These are phyloP conservation scores for Crossaster papposus DNA, from an alignment of 53 echinoderm and acorn worm genomes.

Conservation along the genomic window DNA sequence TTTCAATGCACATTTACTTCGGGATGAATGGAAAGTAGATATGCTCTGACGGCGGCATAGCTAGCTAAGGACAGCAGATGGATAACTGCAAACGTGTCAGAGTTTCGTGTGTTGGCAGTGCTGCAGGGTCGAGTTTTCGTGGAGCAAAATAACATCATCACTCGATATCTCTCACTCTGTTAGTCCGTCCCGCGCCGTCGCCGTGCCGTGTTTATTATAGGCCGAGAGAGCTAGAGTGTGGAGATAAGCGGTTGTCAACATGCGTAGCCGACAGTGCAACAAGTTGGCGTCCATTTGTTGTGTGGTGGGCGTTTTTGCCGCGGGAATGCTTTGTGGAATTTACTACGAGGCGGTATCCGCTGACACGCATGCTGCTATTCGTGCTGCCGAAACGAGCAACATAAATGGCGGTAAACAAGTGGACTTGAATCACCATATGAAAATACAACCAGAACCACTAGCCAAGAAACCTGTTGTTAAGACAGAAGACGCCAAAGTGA, in stretches of 20 bases:
- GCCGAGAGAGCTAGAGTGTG: too few species aligned
- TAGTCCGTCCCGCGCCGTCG: neutral
- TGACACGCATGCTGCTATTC: neutral
- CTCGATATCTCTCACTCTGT: neutral
- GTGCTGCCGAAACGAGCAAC: neutral
- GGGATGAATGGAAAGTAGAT: conserved; percentile 30
- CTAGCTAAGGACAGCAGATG: neutral
- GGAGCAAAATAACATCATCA: neutral
- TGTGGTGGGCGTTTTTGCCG: conserved; percentile 1
- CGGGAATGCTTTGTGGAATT: conserved; percentile 43
- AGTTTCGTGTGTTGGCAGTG: neutral
- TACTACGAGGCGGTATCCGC: conserved; percentile 25
- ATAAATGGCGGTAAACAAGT: neutral
- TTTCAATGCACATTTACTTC: conserved; percentile 2
- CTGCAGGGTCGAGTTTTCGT: neutral
- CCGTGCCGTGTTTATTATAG: too few species aligned
- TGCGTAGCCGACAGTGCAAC: conserved; percentile 36
- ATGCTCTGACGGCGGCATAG: neutral
- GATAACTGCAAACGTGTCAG: conserved; percentile 44
- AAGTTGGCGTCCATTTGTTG: conserved; percentile 13
- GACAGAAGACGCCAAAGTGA: neutral
- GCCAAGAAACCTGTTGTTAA: neutral
- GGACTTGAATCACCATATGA: neutral
- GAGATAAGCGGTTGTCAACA: neutral
- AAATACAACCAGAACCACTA: neutral